These are phyloP conservation scores for Stigmatopora nigra DNA, from an alignment of 2,113 vertebrate genomes.

Conservation along the genomic window DNA sequence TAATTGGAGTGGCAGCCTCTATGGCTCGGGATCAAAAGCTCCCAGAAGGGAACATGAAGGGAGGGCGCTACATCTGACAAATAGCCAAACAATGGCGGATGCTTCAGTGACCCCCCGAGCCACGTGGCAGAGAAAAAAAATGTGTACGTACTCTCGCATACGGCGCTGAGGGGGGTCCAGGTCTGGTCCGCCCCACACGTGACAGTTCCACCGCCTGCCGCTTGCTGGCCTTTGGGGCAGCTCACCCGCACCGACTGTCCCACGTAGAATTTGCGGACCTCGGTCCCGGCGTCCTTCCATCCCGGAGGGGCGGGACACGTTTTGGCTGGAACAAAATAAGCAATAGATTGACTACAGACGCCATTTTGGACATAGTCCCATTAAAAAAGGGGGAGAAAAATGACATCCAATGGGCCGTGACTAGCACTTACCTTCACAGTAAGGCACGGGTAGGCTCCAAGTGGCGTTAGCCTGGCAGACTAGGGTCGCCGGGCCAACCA, in stretches of 20 bases:
- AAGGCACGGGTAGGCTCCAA: slow-evolving; percentile 82
- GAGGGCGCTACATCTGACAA: background rate
- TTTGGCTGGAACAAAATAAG: slow-evolving; percentile 70
- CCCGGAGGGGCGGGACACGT: slow-evolving; percentile 81
- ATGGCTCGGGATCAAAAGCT: slow-evolving; percentile 37
- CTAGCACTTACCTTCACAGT: slow-evolving; percentile 69
- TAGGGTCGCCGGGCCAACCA: slow-evolving; percentile 71
- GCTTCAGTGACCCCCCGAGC: background rate
- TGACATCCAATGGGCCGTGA: too few species aligned
- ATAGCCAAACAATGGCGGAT: background rate
- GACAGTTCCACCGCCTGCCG: slow-evolving; percentile 72
- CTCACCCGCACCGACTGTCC: slow-evolving; percentile 77
- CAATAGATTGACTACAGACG: too few species aligned
- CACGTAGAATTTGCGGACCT: slow-evolving; percentile 78
- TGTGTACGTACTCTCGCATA: slow-evolving; percentile 81
- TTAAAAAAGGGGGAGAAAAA: too few species aligned
- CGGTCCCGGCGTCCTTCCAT: slow-evolving; percentile 70
- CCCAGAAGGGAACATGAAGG: background rate
- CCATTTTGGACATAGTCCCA: too few species aligned
- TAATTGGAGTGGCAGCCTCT: slow-evolving; percentile 40
- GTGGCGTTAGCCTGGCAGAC: slow-evolving; percentile 77
- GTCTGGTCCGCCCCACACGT: slow-evolving; percentile 84
- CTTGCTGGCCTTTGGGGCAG: slow-evolving; percentile 84
- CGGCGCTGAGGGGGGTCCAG: slow-evolving; percentile 78
- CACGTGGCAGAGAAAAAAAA: background rate